A percentile compares a stretch with the other conserved stretches of the same genome.
phyloP scores from a whole-genome alignment of 2,888 invertebrate genomes.

The Aphidoletes aphidimyza region DNA sequence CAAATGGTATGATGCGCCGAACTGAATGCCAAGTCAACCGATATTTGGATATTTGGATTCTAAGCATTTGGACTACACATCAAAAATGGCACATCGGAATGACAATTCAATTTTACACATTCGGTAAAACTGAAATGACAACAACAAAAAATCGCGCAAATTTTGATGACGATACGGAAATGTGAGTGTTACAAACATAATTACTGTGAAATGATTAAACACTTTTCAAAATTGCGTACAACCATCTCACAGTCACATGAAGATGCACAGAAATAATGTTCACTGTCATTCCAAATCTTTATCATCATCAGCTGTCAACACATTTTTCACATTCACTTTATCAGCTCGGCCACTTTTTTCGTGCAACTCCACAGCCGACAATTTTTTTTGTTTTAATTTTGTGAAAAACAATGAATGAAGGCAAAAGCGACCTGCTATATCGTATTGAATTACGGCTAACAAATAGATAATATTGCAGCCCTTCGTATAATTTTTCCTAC shows the following conservation, averaged over 20 bases:
- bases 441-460: not conserved
- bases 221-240: not conserved
- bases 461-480: not conserved
- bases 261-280: not conserved
- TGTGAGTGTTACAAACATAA: not conserved
- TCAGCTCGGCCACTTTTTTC: not conserved
- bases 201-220: slow-evolving; percentile 40
- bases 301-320: slow-evolving; percentile 52
- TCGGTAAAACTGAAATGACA: not conserved
- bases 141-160: not conserved
- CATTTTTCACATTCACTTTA: not conserved
- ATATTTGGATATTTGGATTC: not conserved
- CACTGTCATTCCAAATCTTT: slow-evolving; percentile 31
- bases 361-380: not conserved
- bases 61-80: no score
- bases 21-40: not conserved
- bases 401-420: not conserved
- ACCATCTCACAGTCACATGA: not conserved
- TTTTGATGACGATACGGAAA: slow-evolving; percentile 33
- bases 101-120: not conserved
- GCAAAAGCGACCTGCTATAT: not conserved
- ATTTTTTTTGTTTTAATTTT: slow-evolving; percentile 22
- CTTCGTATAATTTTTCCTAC: not conserved
- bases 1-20: not conserved
- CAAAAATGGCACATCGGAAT: no score